Evolutionary conservation across 2,888 invertebrate genomes (phyloP).

Genomic region (Galerucella nymphaeae): DNA sequence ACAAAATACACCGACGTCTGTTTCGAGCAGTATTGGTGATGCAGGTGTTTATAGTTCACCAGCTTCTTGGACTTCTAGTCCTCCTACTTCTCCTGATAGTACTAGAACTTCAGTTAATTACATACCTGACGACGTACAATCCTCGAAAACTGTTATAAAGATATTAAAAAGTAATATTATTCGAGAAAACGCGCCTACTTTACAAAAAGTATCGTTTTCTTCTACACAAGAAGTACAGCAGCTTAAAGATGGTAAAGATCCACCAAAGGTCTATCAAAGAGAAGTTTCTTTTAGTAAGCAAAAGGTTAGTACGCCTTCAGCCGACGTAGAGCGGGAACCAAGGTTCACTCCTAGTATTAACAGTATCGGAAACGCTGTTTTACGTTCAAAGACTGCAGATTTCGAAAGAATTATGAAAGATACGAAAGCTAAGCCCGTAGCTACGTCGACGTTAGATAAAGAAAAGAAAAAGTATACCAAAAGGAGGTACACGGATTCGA

Average conservation of each 20-base stretch:
- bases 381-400: constrained; percentile 75
- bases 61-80: constrained; percentile 71
- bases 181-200: constrained; percentile 56
- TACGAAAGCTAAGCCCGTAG: constrained; percentile 64
- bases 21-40: constrained; percentile 62
- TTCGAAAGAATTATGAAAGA: constrained; percentile 72
- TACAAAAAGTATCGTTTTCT: constrained; percentile 73
- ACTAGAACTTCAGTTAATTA: constrained; percentile 68
- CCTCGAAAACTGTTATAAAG: constrained; percentile 52
- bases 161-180: constrained; percentile 41
- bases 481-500: constrained; percentile 70
- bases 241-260: constrained; percentile 50
- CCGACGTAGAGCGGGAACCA: constrained; percentile 58
- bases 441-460: constrained; percentile 58
- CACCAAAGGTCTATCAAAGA: constrained; percentile 58
- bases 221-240: constrained; percentile 68
- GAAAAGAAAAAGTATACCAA: constrained; percentile 73
- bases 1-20: constrained; percentile 64
- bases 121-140: constrained; percentile 65
- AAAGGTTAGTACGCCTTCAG: constrained; percentile 33
- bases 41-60: constrained; percentile 67
- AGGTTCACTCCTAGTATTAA: constrained; percentile 70
- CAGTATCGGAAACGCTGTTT: constrained; percentile 74
- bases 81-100: constrained; percentile 70
- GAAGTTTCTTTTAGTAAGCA: constrained; percentile 46